Percentiles rank a stretch among this genome's conserved stretches.
phyloP scores from a whole-genome alignment of 2,888 invertebrate species.

The Galerucella pusilla region DNA sequence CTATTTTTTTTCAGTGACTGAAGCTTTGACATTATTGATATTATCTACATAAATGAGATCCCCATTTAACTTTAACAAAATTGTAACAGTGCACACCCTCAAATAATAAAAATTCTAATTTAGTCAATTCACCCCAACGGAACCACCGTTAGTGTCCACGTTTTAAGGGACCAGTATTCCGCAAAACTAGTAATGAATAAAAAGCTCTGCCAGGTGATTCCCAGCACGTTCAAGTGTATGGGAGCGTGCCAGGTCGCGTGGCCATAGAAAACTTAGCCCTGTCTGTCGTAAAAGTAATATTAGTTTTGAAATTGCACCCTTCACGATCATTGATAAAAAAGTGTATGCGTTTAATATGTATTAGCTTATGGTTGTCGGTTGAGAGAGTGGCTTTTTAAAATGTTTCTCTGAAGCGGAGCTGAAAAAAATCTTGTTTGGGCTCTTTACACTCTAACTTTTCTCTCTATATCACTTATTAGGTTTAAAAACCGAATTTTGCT shows the following conservation, averaged over 20 bases:
- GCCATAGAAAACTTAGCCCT: constrained; percentile 5
- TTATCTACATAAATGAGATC: not conserved
- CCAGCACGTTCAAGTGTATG: constrained; percentile 50
- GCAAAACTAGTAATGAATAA: constrained; percentile 51
- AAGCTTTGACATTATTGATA: too few species aligned
- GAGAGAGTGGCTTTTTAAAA: too few species aligned
- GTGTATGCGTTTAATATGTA: constrained; percentile 9
- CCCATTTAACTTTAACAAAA: not conserved
- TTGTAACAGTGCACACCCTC: not conserved
- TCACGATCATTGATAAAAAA: constrained; percentile 1
- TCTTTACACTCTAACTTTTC: too few species aligned
- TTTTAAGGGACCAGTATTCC: constrained; percentile 13
- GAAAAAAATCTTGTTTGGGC: too few species aligned
- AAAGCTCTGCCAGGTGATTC: constrained; percentile 52
- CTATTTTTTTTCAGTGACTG: too few species aligned
- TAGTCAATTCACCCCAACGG: not conserved
- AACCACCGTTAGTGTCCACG: not conserved
- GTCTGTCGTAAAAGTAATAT: constrained; percentile 18
- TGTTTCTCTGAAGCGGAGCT: too few species aligned
- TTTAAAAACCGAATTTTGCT: too few species aligned
- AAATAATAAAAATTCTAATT: constrained; percentile 2
- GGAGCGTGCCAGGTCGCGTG: constrained; percentile 17
- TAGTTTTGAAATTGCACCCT: constrained; percentile 21
- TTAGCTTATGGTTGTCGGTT: not conserved
- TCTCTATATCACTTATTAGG: too few species aligned